phyloP scores from a whole-genome alignment of 2,797 vertebrate species.

The Knipowitschia caucasica region DNA sequence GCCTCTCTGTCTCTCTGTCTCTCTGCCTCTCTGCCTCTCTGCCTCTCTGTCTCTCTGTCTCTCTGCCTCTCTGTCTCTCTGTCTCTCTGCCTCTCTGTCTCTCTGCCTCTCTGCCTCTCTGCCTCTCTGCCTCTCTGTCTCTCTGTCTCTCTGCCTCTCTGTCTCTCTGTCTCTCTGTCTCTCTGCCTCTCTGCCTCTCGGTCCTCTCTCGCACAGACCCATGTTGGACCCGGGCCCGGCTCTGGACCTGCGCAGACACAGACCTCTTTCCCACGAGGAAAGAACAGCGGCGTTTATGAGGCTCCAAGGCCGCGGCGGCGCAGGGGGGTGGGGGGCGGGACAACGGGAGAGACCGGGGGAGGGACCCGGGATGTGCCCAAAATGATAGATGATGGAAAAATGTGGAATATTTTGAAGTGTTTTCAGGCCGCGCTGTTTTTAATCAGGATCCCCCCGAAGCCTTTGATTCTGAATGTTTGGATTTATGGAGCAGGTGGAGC shows the following conservation, averaged over 20 bases:
- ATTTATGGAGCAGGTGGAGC: too few relatives aligned
- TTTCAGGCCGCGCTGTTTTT: too few relatives aligned
- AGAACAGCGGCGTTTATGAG: constrained; percentile 52
- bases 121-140: constrained; percentile 51
- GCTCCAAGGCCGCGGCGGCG: constrained; percentile 51
- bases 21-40: too few relatives aligned
- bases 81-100: too few relatives aligned
- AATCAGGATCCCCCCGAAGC: too few relatives aligned
- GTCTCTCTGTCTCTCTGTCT: constrained; percentile 42
- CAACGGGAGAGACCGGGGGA: neutral
- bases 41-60: too few relatives aligned
- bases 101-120: neutral
- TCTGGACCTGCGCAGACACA: too few relatives aligned
- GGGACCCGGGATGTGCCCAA: neutral
- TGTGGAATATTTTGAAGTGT: neutral
- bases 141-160: constrained; percentile 58
- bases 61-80: too few relatives aligned
- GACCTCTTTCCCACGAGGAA: constrained; percentile 54
- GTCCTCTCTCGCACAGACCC: constrained; percentile 21
- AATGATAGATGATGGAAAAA: constrained; percentile 39
- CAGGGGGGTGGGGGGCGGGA: neutral
- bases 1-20: too few relatives aligned
- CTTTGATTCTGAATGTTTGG: too few relatives aligned
- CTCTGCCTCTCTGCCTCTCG: constrained; percentile 41
- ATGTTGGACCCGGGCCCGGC: too few relatives aligned